Conservation (phyloP, 2,888 invertebrate genomes). For the Theristus sp. region DNA sequence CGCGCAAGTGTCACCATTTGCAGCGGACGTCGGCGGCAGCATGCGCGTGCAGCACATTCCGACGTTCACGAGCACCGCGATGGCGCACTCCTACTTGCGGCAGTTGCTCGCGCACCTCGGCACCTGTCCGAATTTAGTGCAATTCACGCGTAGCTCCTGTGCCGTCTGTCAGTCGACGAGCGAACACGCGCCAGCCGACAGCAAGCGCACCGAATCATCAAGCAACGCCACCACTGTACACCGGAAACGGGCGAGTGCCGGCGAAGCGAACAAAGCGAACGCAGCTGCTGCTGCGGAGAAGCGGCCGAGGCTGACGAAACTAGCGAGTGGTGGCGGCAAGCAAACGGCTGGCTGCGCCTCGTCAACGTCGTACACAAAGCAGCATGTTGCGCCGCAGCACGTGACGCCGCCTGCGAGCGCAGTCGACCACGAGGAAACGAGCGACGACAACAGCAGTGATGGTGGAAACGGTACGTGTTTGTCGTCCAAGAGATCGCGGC, state of each 20-base stretch:
- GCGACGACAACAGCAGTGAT: neutral
- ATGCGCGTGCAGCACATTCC: neutral
- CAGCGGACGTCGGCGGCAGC: neutral
- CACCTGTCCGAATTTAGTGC: neutral
- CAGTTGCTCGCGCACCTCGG: no score
- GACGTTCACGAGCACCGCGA: neutral
- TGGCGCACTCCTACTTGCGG: no score
- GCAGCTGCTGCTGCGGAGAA: no score
- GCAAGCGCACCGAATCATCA: no score
- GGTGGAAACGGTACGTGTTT: neutral
- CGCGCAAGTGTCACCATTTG: neutral
- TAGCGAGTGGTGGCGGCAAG: no score
- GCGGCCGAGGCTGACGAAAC: no score
- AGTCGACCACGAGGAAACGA: neutral
- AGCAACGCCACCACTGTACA: no score
- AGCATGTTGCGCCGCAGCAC: neutral
- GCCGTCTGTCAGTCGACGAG: neutral
- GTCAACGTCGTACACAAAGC: no score
- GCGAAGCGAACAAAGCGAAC: no score
- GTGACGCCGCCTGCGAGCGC: neutral
- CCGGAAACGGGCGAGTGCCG: neutral
- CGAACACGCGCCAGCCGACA: no score
- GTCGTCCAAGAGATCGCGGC: no score
- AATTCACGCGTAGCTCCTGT: neutral
- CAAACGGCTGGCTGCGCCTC: no score